phyloP scores from a whole-genome alignment of 2,888 invertebrate genomes.

The Willowsia nigromaculata region DNA sequence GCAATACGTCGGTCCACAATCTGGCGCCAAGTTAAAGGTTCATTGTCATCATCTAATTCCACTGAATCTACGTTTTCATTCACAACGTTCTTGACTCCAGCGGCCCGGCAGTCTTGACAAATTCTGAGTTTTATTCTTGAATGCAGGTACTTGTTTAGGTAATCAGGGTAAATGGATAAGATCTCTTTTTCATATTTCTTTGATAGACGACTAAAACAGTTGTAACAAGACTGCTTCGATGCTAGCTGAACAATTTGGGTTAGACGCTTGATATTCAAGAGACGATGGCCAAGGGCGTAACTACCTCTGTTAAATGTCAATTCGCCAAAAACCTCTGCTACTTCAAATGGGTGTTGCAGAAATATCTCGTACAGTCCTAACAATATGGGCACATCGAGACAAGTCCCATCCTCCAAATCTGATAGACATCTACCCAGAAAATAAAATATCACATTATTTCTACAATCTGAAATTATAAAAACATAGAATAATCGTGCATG shows the following conservation, averaged over 20 bases:
- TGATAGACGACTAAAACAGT: constrained; percentile 58
- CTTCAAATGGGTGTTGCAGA: constrained; percentile 67
- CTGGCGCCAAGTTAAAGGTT: constrained; percentile 74
- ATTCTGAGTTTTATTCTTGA: constrained; percentile 39
- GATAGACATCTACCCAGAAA: constrained; percentile 71
- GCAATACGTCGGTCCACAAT: constrained; percentile 75
- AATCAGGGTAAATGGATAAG: constrained; percentile 63
- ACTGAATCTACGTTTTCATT: background rate
- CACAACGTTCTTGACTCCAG: background rate
- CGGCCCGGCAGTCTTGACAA: constrained; percentile 53
- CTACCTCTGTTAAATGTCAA: constrained; percentile 72
- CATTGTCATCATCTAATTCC: background rate
- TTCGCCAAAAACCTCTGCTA: constrained; percentile 66
- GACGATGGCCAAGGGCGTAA: constrained; percentile 74
- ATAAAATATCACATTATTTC: too few species aligned
- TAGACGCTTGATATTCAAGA: constrained; percentile 62
- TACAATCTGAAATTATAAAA: background rate
- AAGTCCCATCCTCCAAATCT: constrained; percentile 65
- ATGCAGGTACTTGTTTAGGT: constrained; percentile 62
- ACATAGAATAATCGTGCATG: background rate
- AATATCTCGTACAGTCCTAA: constrained; percentile 74
- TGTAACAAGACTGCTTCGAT: constrained; percentile 75
- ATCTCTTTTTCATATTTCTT: constrained; percentile 35
- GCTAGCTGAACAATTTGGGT: constrained; percentile 72
- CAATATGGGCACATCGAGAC: constrained; percentile 71